phyloP scores from a whole-genome alignment of 2,888 invertebrate genomes.

The Leucozona laternaria region DNA sequence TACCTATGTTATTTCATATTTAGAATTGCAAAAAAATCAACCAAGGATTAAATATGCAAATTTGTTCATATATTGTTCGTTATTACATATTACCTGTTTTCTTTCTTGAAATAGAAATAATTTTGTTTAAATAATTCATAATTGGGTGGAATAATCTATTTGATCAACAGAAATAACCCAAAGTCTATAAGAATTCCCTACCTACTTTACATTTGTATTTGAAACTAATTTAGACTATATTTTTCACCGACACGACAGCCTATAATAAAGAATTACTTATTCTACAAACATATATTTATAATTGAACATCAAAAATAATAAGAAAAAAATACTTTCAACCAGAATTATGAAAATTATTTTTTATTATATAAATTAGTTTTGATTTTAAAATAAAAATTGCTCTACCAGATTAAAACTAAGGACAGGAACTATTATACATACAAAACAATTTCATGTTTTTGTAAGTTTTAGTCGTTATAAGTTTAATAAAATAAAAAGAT shows the following conservation, averaged over 20 bases:
- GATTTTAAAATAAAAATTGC: not conserved
- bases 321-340: not conserved
- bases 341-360: not conserved
- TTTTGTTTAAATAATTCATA: too few species aligned
- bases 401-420: not conserved
- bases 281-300: not conserved
- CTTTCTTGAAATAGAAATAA: too few species aligned
- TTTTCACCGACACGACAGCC: not conserved
- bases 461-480: not conserved
- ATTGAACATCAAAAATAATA: not conserved
- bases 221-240: not conserved
- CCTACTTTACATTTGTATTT: not conserved
- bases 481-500: not conserved
- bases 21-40: not conserved
- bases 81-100: too few species aligned
- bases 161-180: too few species aligned
- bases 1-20: not conserved
- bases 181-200: too few species aligned
- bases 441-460: not conserved
- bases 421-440: not conserved
- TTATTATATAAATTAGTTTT: not conserved
- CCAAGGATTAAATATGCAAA: not conserved
- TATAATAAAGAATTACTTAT: not conserved
- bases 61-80: too few species aligned
- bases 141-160: too few species aligned